Conservation (phyloP, 2,113 vertebrate genomes). For the Nanorana parkeri region DNA sequence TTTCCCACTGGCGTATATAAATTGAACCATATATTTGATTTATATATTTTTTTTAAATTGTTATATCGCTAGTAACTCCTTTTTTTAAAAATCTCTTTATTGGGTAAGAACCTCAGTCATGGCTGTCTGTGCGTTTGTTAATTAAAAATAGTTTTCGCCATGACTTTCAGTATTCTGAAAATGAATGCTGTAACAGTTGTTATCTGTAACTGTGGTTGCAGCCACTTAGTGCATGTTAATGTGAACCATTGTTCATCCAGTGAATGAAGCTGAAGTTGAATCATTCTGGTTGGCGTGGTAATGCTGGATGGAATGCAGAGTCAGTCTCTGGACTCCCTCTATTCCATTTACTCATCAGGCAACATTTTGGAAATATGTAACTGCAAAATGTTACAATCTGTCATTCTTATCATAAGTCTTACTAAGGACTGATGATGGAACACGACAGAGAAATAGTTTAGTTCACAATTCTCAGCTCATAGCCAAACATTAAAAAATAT, state of each 20-base stretch:
- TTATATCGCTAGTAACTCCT: neutral
- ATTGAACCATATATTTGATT: no score
- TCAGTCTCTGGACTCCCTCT: conserved; percentile 46
- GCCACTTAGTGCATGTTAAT: conserved; percentile 10
- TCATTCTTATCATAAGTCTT: conserved; percentile 67
- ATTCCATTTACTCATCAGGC: conserved; percentile 60
- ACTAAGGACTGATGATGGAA: conserved; percentile 57
- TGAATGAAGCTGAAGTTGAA: conserved; percentile 50
- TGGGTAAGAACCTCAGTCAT: no score
- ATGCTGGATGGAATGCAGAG: conserved; percentile 33
- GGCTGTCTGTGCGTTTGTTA: neutral
- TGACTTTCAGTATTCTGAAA: neutral
- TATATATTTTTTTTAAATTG: neutral
- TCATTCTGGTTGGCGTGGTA: conserved; percentile 51
- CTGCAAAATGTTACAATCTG: conserved; percentile 64
- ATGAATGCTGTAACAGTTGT: conserved; percentile 4
- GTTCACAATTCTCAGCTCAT: conserved; percentile 52
- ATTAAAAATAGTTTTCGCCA: neutral
- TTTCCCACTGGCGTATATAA: no score
- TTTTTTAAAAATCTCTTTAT: neutral
- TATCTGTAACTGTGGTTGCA: conserved; percentile 26
- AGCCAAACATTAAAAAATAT: conserved; percentile 59
- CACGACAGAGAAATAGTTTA: conserved; percentile 52
- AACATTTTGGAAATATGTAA: conserved; percentile 56
- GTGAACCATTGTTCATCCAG: conserved; percentile 30